These are phyloP conservation scores for Actinostola sp. DNA, from an alignment of 92 coral and sea anemone species.

Conservation along the genomic window DNA sequence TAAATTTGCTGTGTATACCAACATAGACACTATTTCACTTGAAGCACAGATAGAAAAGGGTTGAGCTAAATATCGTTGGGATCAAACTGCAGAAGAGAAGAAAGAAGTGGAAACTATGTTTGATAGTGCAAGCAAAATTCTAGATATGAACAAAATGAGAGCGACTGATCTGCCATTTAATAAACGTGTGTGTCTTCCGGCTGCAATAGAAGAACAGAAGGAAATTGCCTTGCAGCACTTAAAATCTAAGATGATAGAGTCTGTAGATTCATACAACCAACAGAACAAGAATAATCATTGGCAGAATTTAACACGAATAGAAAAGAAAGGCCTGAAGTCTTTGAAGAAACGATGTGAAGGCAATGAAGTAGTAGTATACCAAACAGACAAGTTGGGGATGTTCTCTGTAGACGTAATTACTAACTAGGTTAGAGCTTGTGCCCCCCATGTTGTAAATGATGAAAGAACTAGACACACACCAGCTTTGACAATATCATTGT, in stretches of 20 bases:
- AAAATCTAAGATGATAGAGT: background rate
- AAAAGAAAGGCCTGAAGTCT: conserved; percentile 8
- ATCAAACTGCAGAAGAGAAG: conserved; percentile 22
- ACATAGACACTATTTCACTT: background rate
- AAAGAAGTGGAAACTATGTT: background rate
- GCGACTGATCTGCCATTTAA: conserved; percentile 29
- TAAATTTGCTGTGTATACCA: background rate
- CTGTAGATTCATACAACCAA: background rate
- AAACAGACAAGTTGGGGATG: conserved; percentile 35
- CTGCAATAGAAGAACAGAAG: background rate
- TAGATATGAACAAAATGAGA: conserved; percentile 18
- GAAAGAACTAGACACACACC: too few relatives aligned
- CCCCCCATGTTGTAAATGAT: background rate
- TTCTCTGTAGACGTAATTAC: conserved; percentile 13
- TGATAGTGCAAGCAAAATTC: background rate
- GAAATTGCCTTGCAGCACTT: background rate
- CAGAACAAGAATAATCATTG: background rate
- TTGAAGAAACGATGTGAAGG: background rate
- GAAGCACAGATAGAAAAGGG: conserved; percentile 18
- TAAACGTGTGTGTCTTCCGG: conserved; percentile 26
- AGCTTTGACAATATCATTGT: too few relatives aligned
- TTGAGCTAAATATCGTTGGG: conserved; percentile 28
- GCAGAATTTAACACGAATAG: conserved; percentile 6
- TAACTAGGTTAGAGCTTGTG: background rate
- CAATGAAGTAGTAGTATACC: conserved; percentile 14